Evolutionary conservation across 2,113 vertebrate species (phyloP).

Genomic region (Xiphias gladius): DNA sequence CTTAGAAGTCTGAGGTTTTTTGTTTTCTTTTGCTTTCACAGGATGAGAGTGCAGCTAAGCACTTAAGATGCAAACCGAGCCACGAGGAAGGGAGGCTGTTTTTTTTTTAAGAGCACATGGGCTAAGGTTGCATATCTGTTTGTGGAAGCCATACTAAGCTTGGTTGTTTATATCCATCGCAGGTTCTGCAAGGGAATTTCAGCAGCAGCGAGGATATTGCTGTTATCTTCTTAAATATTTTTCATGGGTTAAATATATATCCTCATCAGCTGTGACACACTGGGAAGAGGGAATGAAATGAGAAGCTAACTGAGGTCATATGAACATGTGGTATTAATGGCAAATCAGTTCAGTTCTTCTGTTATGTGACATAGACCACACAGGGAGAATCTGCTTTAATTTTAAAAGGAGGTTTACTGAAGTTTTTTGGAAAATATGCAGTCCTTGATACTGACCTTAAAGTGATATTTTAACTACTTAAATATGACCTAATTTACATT

Average conservation of each 20-base stretch:
- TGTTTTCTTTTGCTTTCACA: slow-evolving; percentile 69
- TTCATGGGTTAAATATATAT: slow-evolving; percentile 70
- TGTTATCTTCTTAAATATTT: slow-evolving; percentile 69
- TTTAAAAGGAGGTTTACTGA: neutral
- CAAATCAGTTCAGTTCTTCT: slow-evolving; percentile 41
- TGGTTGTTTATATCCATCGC: slow-evolving; percentile 68
- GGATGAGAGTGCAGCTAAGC: slow-evolving; percentile 56
- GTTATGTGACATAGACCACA: slow-evolving; percentile 54
- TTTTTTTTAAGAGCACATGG: slow-evolving; percentile 65
- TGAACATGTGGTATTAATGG: slow-evolving; percentile 54
- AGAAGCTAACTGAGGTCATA: slow-evolving; percentile 45
- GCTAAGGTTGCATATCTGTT: slow-evolving; percentile 75
- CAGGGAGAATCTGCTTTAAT: slow-evolving; percentile 11
- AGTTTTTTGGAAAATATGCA: slow-evolving; percentile 4
- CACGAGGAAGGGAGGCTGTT: slow-evolving; percentile 56
- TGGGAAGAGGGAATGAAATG: slow-evolving; percentile 49
- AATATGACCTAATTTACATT: neutral
- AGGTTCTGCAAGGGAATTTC: slow-evolving; percentile 54
- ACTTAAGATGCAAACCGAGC: slow-evolving; percentile 58
- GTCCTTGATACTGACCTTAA: neutral
- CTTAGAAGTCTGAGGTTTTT: slow-evolving; percentile 56
- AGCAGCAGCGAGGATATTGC: slow-evolving; percentile 61
- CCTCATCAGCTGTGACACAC: slow-evolving; percentile 32
- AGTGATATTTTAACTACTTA: neutral
- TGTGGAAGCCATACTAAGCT: slow-evolving; percentile 63